Base-by-base conservation (phyloP, 2,888 invertebrate species). In the Ashinkailepas kermadecensis region DNA sequence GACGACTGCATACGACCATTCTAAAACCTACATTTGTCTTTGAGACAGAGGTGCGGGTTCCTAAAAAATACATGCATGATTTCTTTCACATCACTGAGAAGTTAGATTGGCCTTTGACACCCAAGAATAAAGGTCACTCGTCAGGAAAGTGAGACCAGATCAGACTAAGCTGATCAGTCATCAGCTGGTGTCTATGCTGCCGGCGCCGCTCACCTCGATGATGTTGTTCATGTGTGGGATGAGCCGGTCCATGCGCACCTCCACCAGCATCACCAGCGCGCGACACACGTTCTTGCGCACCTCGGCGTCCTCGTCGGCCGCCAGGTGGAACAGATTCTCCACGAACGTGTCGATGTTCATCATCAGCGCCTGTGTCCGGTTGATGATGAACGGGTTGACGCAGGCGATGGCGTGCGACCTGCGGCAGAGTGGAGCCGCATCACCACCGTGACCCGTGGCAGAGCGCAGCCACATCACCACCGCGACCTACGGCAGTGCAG, bases 241-340 rank as follows among this genome's bases (percentile, higher is more conserved):
- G 80, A 99, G 90, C 85, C 96, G 91, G 87, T 99, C 99, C 90
- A 99, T 92, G 85, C 97, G 91, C 56, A 98, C 97, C 90, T 99
- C 99, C 82, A 99, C 89, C 82, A 99, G 89, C 92, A 99, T 94
- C 9, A 99, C 99, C 84, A 99, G 89, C 57, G 99, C 98, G 87
- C 97, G 92, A 88, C 99, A 99, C 67, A 99, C 96, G 90, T 99
- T 97, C 89, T 97, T 98, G 84, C 97, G 91, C 7, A 99, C 99
- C 89, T 99, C 99, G 56, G 96, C 92, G 88, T 99, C 98, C 85
- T 97, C 95, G 88, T 99, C 99, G 82, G 93, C 92, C 59, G 99
- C 97, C 86, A 99, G 90, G 87, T 94, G 94, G 88, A 99, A 99
- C 86, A 99, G 90, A 88, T 95, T 96, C 92, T 89, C 94, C 87